Conservation (phyloP, 2,113 vertebrate genomes). For the Henicopernis longicauda region DNA sequence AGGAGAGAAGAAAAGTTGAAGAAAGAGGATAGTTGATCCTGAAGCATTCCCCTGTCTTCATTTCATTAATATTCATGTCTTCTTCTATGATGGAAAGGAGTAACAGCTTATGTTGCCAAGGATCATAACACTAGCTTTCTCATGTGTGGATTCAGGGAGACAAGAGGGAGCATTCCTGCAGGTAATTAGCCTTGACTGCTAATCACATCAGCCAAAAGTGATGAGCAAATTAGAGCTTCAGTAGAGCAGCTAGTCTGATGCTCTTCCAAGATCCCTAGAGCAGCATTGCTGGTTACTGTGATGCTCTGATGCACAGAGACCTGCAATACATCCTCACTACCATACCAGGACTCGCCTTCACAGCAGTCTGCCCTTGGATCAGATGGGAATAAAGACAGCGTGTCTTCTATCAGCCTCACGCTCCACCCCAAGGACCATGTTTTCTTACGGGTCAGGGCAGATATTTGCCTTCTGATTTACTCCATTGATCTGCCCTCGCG, state of each 20-base stretch:
- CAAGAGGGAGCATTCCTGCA: constrained; percentile 10
- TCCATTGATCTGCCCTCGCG: background rate
- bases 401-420: background rate
- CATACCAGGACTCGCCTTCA: background rate
- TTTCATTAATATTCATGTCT: background rate
- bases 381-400: accelerated
- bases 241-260: background rate
- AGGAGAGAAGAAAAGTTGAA: background rate
- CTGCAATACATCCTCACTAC: background rate
- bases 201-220: constrained; percentile 45
- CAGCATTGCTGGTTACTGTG: background rate
- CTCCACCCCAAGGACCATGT: background rate
- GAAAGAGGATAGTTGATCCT: background rate
- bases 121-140: background rate
- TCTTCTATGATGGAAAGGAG: background rate
- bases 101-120: background rate
- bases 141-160: background rate
- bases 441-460: background rate
- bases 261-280: background rate
- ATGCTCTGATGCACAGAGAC: background rate
- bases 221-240: constrained; percentile 36
- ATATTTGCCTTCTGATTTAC: background rate
- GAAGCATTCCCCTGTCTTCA: background rate
- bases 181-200: constrained; percentile 50
- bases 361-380: background rate